phyloP scores from a whole-genome alignment of 2,888 invertebrate genomes.

The Caradrina clavipalpis region DNA sequence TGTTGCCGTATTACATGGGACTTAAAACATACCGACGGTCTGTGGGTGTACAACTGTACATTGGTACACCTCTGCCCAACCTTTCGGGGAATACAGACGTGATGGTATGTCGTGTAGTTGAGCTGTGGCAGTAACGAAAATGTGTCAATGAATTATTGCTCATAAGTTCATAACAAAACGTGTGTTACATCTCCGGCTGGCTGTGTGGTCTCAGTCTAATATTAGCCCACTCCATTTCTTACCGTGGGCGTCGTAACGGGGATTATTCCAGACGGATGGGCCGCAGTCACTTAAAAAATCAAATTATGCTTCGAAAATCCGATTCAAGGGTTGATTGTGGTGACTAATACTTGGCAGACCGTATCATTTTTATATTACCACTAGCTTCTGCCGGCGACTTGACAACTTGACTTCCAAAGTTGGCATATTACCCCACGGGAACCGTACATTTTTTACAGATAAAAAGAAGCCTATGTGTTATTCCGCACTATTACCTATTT shows the following conservation, averaged over 20 bases:
- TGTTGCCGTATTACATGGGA: background rate
- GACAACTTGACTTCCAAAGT: no score
- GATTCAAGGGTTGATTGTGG: conserved; percentile 18
- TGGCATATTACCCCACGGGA: no score
- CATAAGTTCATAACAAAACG: conserved; percentile 9
- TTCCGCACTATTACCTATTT: no score
- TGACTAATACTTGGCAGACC: conserved; percentile 14
- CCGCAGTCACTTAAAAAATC: conserved; percentile 34
- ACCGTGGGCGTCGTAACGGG: conserved; percentile 40
- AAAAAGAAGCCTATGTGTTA: no score
- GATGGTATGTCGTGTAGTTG: background rate
- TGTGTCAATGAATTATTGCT: conserved; percentile 24
- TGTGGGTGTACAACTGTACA: no score
- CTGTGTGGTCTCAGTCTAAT: conserved; percentile 48
- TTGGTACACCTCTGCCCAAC: no score
- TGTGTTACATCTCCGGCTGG: conserved; percentile 18
- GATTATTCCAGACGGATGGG: conserved; percentile 25
- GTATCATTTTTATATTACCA: no score
- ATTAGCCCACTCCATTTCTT: conserved; percentile 52
- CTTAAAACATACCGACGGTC: no score
- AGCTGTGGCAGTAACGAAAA: conserved; percentile 7
- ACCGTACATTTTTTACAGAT: no score
- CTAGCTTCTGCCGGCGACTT: no score
- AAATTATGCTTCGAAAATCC: conserved; percentile 18
- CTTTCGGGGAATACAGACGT: no score